Percentiles rank a stretch among this genome's conserved stretches.
These are phyloP conservation scores for Andrena flavipes DNA, from an alignment of 2,888 invertebrate genomes.

Conservation along the genomic window DNA sequence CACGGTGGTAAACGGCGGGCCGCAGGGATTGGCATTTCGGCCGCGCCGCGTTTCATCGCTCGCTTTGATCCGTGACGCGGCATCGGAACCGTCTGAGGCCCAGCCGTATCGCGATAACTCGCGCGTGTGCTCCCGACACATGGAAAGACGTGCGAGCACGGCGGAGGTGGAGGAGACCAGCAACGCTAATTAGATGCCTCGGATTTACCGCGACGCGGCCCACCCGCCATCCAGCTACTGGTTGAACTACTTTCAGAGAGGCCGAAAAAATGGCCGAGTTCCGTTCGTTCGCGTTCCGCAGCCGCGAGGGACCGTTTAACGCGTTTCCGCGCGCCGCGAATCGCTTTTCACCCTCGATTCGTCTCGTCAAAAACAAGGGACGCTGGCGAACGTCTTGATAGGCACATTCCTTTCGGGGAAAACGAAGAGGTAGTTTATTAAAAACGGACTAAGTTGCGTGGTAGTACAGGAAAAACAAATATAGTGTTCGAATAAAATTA, in stretches of 20 bases:
- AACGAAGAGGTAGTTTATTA: too few species aligned
- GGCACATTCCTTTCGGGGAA: too few species aligned
- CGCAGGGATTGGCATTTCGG: neutral
- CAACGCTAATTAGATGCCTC: conserved; percentile 57
- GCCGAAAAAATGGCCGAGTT: conserved; percentile 37
- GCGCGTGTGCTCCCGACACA: conserved; percentile 2
- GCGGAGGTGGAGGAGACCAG: neutral
- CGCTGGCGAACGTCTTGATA: too few species aligned
- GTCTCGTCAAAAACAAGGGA: too few species aligned
- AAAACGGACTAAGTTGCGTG: too few species aligned
- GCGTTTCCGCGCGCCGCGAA: neutral
- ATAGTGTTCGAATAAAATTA: too few species aligned
- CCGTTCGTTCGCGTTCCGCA: conserved; percentile 18
- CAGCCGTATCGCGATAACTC: conserved; percentile 12
- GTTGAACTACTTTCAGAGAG: conserved; percentile 39
- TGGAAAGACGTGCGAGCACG: neutral
- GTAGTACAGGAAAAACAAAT: too few species aligned
- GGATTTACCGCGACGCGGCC: conserved; percentile 42
- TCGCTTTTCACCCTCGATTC: neutral
- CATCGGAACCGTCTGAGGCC: neutral
- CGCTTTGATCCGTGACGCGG: conserved; percentile 28
- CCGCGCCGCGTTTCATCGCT: neutral
- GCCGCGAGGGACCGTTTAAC: conserved; percentile 27
- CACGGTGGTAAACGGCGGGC: neutral
- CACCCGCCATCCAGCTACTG: conserved; percentile 34